These are phyloP conservation scores for Myotis lucifugus DNA, from an alignment of 2,113 vertebrate genomes.

Conservation along the genomic window DNA sequence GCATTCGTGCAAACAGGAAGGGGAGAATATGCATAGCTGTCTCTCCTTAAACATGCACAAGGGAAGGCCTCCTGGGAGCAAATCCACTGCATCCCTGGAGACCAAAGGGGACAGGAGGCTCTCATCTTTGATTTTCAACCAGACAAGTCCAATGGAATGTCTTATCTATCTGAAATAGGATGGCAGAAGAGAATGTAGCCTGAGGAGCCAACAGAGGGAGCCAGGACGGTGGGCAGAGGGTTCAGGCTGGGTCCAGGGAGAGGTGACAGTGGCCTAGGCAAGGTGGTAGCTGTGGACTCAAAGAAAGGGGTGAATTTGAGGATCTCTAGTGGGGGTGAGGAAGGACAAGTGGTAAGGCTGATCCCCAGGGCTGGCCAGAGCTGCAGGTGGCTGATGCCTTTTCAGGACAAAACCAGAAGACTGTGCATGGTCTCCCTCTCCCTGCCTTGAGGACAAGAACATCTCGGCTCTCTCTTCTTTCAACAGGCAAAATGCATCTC, in stretches of 20 bases:
- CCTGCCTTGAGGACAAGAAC: background rate
- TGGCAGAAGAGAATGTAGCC: background rate
- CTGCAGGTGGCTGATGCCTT: background rate
- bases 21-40: background rate
- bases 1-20: background rate
- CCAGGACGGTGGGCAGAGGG: fast-evolving
- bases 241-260: background rate
- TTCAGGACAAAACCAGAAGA: background rate
- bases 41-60: background rate
- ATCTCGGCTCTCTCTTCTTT: background rate
- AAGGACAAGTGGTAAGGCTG: background rate
- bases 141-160: background rate
- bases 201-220: background rate
- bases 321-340: background rate
- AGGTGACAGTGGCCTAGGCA: background rate
- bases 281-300: background rate
- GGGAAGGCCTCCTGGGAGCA: background rate
- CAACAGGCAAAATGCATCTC: background rate
- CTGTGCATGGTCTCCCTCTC: background rate
- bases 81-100: background rate
- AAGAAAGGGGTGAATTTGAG: background rate
- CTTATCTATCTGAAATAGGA: background rate
- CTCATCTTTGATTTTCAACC: background rate
- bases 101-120: background rate
- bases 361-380: background rate